Conservation (phyloP, 2,797 vertebrate genomes). For the Catharus ustulatus region DNA sequence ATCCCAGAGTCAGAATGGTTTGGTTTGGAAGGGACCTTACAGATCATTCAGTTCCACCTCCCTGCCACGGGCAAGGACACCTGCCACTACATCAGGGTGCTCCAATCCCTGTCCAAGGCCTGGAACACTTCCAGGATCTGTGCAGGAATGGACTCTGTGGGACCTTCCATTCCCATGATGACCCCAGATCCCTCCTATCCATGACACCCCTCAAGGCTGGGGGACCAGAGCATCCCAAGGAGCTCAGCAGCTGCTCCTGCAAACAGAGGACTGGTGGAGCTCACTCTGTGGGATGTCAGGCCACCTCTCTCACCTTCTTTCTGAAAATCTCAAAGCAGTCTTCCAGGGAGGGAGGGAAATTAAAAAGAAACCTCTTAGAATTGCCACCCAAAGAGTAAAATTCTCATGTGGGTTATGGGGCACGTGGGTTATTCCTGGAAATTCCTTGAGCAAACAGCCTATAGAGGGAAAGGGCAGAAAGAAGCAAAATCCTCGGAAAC, state of each 20-base stretch:
- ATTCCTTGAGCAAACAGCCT: not conserved
- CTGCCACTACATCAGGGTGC: not conserved
- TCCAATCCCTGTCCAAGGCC: not conserved
- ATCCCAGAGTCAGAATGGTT: not conserved
- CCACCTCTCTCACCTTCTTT: not conserved
- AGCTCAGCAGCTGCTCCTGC: not conserved
- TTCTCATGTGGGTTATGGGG: not conserved
- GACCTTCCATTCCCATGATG: not conserved
- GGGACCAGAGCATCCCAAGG: not conserved
- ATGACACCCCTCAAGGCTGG: fast-evolving
- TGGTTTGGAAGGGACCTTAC: not conserved
- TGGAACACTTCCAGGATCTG: not conserved
- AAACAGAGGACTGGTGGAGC: not conserved
- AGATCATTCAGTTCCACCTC: not conserved
- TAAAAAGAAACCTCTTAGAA: not conserved
- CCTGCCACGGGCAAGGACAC: not conserved
- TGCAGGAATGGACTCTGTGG: not conserved
- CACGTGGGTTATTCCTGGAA: not conserved
- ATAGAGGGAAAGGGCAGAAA: not conserved
- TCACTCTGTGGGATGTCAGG: not conserved
- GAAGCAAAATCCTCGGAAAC: not conserved
- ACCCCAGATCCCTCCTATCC: not conserved
- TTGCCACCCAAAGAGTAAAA: not conserved
- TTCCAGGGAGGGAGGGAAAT: not conserved
- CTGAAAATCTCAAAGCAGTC: not conserved